phyloP scores from a whole-genome alignment of 2,113 vertebrate species.

The Stictonetta naevosa region DNA sequence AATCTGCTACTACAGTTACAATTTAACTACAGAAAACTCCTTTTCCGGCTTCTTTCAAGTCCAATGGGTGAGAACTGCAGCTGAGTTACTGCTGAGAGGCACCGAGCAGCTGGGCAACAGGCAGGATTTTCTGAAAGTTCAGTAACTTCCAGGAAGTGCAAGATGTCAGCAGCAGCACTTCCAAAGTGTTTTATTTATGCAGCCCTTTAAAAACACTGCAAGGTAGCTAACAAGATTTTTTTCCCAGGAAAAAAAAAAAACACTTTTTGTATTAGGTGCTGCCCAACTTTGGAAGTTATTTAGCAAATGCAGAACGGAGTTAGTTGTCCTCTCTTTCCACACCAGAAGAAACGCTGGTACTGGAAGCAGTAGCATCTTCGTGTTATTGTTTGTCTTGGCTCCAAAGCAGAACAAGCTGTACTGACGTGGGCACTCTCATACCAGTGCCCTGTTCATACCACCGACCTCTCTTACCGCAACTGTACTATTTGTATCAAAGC shows the following conservation, averaged over 20 bases:
- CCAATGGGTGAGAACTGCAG: not conserved
- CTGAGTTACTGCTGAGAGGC: not conserved
- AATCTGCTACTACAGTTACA: not conserved
- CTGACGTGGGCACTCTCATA: not conserved
- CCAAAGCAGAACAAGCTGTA: not conserved
- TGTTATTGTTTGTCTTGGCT: constrained; percentile 9
- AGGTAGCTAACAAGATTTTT: not conserved
- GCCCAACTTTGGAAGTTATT: not conserved
- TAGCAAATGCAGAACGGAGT: not conserved
- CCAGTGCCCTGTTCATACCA: not conserved
- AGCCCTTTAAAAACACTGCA: not conserved
- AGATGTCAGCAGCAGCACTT: not conserved
- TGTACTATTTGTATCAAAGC: not conserved
- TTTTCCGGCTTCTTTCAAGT: not conserved
- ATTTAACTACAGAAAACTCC: constrained; percentile 22
- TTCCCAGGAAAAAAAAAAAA: not conserved
- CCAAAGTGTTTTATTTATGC: not conserved
- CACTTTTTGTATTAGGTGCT: not conserved
- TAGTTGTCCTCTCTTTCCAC: not conserved
- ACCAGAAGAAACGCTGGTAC: not conserved
- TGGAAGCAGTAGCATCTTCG: not conserved
- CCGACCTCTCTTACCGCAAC: constrained; percentile 32
- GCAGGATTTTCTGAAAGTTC: not conserved
- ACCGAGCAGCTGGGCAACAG: accelerated
- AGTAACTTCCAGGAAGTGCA: not conserved